These are phyloP conservation scores for Meteorus sp. DNA, from an alignment of 1,140 invertebrate species.

Conservation along the genomic window DNA sequence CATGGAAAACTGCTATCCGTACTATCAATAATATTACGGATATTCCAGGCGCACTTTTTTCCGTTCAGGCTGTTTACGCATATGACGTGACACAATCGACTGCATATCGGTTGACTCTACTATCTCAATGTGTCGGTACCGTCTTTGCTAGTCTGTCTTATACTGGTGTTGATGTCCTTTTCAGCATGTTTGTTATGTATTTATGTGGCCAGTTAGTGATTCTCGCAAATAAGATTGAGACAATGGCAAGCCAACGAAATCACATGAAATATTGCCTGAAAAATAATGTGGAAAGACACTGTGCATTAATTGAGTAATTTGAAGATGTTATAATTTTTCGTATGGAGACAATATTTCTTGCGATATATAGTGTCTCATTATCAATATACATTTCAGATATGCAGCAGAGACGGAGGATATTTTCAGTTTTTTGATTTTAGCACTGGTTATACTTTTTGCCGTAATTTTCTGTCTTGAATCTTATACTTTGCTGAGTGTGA, in stretches of 20 bases:
- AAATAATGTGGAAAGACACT: not conserved
- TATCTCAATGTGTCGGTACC: slow-evolving; percentile 2
- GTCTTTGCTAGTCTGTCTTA: slow-evolving; percentile 1
- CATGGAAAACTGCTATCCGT: not conserved
- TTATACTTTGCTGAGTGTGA: slow-evolving; percentile 8
- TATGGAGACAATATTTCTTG: not conserved
- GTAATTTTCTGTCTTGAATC: slow-evolving; percentile 5
- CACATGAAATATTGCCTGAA: not conserved
- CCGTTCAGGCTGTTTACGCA: slow-evolving; percentile 11
- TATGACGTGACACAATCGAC: not conserved
- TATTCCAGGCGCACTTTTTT: not conserved
- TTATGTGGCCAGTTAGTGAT: slow-evolving; percentile 20
- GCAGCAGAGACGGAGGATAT: not conserved
- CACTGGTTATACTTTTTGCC: not conserved
- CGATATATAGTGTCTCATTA: not conserved
- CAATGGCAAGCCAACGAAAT: not conserved
- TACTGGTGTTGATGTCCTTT: slow-evolving; percentile 6
- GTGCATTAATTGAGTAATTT: slow-evolving; percentile 8
- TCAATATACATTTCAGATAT: not conserved
- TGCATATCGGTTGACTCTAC: slow-evolving; percentile 8
- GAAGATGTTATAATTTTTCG: not conserved
- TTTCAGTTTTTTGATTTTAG: slow-evolving; percentile 11
- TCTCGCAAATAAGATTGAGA: slow-evolving; percentile 1
- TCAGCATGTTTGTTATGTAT: slow-evolving; percentile 16
- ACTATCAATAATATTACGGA: slow-evolving; percentile 16